Evolutionary conservation across 2,113 vertebrate genomes (phyloP), one percentile per base, ranked within the genome.

Genomic region (Cochlearius cochlearius): DNA sequence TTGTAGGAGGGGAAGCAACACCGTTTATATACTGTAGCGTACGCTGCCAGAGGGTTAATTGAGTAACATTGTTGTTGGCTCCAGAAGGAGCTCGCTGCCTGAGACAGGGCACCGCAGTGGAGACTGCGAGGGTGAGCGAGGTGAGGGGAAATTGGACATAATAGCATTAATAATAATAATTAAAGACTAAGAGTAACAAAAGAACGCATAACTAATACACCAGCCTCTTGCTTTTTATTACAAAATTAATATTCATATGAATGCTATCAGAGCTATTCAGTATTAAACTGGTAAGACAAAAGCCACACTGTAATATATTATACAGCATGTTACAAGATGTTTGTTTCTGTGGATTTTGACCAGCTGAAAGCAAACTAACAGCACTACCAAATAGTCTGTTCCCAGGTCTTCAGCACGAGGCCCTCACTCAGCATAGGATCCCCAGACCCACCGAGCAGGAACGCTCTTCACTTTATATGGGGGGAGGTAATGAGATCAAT

Each of bases 401-500:
- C 83, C 55, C 55, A 88, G 47, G 60, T 43, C 73, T 86, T 59
- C 92, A 82, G 53, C 87, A 79, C 74, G 88, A 75, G 91, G 14
- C 56, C 93, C 75, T 76, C 81, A 80, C 50, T 90, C 96, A 90
- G 91, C 68, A 50, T 14, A 60, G 62, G 93, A 96, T 92, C 88
- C 80, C 55, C 72, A 93, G 56, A 76, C 94, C 92, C 74, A 89
- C 89, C n/a, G 81, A 96, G 86, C 66, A 67, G 88, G 45, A 39
- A 92, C 17, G n/a, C 95, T 90, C 96, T 96, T 97, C 95, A 96
- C 96, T 97, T 98, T 98, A 95, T 96, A 34, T 96, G 95, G 97
- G 97, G 97, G 69, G 94, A 97, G 94, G 97, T 98, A 98, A 98
- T 98, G 97, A 98, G 97, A 98, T 98, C 98, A 98, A 98, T 98